Conservation (phyloP, 2,113 vertebrate species). For the Emydocephalus ijimae region DNA sequence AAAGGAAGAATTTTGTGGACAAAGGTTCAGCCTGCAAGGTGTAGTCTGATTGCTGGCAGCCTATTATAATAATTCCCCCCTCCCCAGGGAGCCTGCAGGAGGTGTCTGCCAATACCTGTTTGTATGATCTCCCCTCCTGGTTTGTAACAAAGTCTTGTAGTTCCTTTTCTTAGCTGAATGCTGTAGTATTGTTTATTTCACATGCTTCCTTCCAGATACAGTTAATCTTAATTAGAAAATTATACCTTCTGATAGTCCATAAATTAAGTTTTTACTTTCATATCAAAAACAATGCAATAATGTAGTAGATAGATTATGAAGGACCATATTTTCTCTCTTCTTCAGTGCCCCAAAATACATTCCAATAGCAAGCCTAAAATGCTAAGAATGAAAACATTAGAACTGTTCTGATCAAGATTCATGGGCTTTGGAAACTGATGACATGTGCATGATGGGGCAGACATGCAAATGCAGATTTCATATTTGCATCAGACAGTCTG, state of each 20-base stretch:
- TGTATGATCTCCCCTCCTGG: background rate
- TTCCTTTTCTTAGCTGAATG: background rate
- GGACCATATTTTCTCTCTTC: background rate
- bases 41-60: background rate
- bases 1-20: background rate
- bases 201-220: background rate
- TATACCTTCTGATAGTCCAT: background rate
- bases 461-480: background rate
- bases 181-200: background rate
- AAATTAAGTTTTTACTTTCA: background rate
- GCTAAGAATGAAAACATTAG: background rate
- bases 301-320: background rate
- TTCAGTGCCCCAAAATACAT: background rate
- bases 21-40: background rate
- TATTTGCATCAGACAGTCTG: background rate
- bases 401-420: background rate
- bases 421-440: background rate
- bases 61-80: background rate
- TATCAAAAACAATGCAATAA: background rate
- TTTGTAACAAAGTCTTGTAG: background rate
- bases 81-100: background rate
- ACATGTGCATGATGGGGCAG: background rate
- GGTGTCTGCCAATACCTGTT: background rate
- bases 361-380: background rate
- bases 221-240: background rate